phyloP scores from a whole-genome alignment of 1,140 invertebrate genomes.

The Plectrocnemia conspersa region DNA sequence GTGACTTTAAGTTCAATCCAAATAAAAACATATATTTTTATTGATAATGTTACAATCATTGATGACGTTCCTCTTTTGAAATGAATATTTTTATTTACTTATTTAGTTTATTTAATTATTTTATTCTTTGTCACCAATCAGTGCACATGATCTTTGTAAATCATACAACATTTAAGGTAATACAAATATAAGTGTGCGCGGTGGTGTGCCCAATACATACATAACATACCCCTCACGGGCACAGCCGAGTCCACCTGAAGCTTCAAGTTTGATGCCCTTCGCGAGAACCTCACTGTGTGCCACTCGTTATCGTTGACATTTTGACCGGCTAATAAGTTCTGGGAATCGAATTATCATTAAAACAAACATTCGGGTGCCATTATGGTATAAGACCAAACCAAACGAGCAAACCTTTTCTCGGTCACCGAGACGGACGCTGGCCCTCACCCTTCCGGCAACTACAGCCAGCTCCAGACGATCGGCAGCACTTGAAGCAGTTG shows the following conservation, averaged over 20 bases:
- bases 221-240: conserved; percentile 75
- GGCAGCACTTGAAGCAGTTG: conserved; percentile 68
- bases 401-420: conserved; percentile 68
- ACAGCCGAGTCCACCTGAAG: conserved; percentile 80
- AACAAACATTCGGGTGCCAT: conserved; percentile 11
- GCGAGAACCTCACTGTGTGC: conserved; percentile 85
- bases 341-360: conserved; percentile 27
- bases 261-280: conserved; percentile 76
- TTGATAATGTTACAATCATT: too few species aligned
- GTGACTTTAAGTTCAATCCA: too few species aligned
- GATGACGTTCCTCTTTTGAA: too few species aligned
- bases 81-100: too few species aligned
- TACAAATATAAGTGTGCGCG: conserved; percentile 46
- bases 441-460: conserved; percentile 71
- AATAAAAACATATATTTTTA: too few species aligned
- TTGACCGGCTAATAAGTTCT: conserved; percentile 79
- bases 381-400: conserved; percentile 4
- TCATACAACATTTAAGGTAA: conserved; percentile 17
- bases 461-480: conserved; percentile 80
- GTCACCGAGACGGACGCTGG: conserved; percentile 78
- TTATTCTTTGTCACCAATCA: too few species aligned
- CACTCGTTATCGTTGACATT: conserved; percentile 88
- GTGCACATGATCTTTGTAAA: too few species aligned
- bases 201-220: conserved; percentile 63
- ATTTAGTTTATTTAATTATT: too few species aligned